phyloP scores from a whole-genome alignment of 2,888 invertebrate genomes.

The Oxycera nigricornis region DNA sequence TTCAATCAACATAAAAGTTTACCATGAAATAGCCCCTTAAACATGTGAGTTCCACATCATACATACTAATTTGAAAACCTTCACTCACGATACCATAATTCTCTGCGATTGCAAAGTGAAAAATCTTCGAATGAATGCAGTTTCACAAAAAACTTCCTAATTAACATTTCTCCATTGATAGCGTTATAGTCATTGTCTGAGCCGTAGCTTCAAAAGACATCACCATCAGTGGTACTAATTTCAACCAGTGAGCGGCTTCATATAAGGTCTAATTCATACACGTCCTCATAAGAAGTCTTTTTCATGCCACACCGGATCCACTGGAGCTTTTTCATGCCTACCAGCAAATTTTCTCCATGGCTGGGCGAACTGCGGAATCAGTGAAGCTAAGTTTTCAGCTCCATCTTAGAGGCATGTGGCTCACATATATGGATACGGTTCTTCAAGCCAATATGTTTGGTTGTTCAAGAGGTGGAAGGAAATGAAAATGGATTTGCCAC shows the following conservation, averaged over 20 bases:
- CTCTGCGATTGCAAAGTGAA: background rate
- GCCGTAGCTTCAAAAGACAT: constrained; percentile 31
- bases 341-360: constrained; percentile 26
- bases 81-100: no score
- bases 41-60: no score
- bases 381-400: no score
- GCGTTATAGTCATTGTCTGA: constrained; percentile 39
- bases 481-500: no score
- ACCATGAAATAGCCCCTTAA: no score
- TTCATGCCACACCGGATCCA: constrained; percentile 16
- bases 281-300: constrained; percentile 13
- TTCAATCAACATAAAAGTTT: no score
- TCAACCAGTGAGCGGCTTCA: background rate
- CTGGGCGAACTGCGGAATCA: background rate
- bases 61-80: no score
- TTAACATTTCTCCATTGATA: constrained; percentile 63
- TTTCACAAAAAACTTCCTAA: constrained; percentile 52
- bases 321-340: constrained; percentile 18
- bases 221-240: background rate
- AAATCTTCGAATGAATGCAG: constrained; percentile 27
- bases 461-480: no score
- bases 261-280: background rate
- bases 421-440: no score
- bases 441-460: no score
- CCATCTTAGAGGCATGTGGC: no score